Conservation (phyloP, 1,140 invertebrate species). For the Caenorhabditis inopinata region DNA sequence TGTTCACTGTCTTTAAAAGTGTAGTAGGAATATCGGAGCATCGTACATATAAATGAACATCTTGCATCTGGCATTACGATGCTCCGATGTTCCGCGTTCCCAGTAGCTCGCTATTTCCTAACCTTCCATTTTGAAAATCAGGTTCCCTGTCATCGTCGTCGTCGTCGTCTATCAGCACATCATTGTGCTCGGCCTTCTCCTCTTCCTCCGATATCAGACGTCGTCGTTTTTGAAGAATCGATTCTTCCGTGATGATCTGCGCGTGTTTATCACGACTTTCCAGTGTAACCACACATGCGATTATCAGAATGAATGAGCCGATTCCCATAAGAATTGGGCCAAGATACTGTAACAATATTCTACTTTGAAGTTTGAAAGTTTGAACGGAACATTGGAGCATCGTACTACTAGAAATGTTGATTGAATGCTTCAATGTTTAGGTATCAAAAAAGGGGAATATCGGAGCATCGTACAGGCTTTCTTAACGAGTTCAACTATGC, state of each 20-base stretch:
- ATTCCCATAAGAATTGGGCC: conserved; percentile 65
- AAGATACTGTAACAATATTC: conserved; percentile 55
- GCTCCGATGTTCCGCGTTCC: neutral
- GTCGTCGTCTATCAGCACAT: conserved; percentile 16
- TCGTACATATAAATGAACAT: no score
- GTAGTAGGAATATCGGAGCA: no score
- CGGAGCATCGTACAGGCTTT: no score
- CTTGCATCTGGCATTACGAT: no score
- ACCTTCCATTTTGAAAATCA: neutral
- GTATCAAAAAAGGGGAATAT: no score
- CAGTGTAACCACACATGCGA: conserved; percentile 65
- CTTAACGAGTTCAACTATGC: no score
- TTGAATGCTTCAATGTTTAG: no score
- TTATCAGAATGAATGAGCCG: conserved; percentile 58
- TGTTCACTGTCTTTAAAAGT: no score
- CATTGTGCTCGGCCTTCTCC: conserved; percentile 16
- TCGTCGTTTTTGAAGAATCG: neutral
- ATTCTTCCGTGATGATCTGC: conserved; percentile 37
- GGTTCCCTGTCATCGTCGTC: conserved; percentile 8
- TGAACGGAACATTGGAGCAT: no score
- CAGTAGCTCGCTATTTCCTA: neutral
- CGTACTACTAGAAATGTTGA: no score
- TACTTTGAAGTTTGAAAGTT: no score
- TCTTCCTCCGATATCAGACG: conserved; percentile 21
- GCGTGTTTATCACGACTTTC: conserved; percentile 62